Evolutionary conservation across 2,797 vertebrate species (phyloP).

Genomic region (Gymnothorax javanicus): DNA sequence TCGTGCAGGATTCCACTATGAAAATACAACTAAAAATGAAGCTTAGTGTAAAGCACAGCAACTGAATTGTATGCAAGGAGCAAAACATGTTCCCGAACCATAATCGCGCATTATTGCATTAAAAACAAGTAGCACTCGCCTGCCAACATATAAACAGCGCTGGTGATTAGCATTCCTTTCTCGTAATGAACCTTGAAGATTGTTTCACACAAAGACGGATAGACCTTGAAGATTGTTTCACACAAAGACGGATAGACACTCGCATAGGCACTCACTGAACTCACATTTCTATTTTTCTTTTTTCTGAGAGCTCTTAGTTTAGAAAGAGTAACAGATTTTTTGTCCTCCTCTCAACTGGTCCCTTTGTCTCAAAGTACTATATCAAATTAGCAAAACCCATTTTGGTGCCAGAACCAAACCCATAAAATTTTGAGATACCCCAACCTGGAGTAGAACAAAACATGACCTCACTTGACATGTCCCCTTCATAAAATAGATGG

Average conservation of each 20-base stretch:
- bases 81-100: background rate
- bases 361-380: conserved; percentile 46
- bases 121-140: conserved; percentile 40
- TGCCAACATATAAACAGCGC: conserved; percentile 62
- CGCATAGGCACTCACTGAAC: conserved; percentile 36
- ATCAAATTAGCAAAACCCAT: conserved; percentile 55
- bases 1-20: background rate
- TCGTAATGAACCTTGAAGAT: conserved; percentile 62
- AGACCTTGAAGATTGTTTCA: conserved; percentile 40
- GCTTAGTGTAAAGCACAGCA: background rate
- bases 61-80: background rate
- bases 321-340: background rate
- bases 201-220: conserved; percentile 41
- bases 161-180: conserved; percentile 73
- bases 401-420: conserved; percentile 1
- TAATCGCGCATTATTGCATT: conserved; percentile 14
- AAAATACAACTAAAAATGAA: background rate
- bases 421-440: too few relatives aligned
- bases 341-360: conserved; percentile 43
- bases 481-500: too few relatives aligned
- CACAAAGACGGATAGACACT: conserved; percentile 38
- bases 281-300: background rate
- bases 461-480: too few relatives aligned
- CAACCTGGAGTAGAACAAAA: conserved; percentile 11
- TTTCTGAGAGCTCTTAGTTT: conserved; percentile 21